Conservation (phyloP, 2,113 vertebrate species). For the Callorhinus ursinus region DNA sequence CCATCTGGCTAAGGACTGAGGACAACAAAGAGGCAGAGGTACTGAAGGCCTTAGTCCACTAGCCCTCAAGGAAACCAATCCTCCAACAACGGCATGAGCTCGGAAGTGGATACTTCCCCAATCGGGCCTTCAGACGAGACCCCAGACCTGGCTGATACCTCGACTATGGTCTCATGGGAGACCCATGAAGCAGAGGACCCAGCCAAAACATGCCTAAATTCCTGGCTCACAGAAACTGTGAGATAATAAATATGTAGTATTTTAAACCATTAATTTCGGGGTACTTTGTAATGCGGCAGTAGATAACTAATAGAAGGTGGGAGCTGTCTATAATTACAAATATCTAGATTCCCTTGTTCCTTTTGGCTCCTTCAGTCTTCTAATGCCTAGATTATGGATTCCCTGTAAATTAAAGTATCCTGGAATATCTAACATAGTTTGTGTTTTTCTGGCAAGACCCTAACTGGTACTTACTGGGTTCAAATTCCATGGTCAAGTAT, state of each 20-base stretch:
- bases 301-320: not conserved
- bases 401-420: not conserved
- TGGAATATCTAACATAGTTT: not conserved
- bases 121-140: not conserved
- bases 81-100: fast-evolving
- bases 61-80: not conserved
- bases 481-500: not conserved
- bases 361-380: not conserved
- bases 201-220: not conserved
- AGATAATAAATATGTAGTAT: not conserved
- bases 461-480: not conserved
- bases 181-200: not conserved
- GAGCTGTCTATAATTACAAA: not conserved
- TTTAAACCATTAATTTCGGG: not conserved
- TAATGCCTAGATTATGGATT: not conserved
- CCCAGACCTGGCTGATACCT: too few relatives aligned
- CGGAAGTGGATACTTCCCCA: not conserved
- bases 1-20: not conserved
- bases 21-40: not conserved
- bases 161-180: not conserved
- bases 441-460: not conserved
- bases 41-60: not conserved
- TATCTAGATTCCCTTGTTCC: not conserved
- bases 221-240: not conserved
- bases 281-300: not conserved